These are phyloP conservation scores for Parnassius glacialis DNA, from an alignment of 2,888 invertebrate genomes.

Conservation along the genomic window DNA sequence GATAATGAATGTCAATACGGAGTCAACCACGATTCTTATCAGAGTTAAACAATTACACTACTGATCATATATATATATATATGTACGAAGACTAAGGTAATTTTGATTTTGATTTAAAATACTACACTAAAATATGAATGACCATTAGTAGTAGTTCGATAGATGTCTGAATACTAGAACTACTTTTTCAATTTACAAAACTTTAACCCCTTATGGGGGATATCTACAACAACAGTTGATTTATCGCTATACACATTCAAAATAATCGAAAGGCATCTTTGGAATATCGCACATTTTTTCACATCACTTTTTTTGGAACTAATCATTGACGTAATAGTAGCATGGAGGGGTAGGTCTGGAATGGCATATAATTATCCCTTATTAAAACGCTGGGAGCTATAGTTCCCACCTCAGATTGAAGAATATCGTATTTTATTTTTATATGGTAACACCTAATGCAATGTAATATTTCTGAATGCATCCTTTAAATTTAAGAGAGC, in stretches of 20 bases:
- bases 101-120: too few species aligned
- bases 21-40: too few species aligned
- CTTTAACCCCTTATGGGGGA: conserved; percentile 3
- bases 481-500: too few species aligned
- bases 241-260: background rate
- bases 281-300: background rate
- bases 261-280: conserved; percentile 13
- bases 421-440: too few species aligned
- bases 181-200: conserved; percentile 10
- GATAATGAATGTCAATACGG: too few species aligned
- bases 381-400: too few species aligned
- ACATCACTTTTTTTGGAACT: conserved; percentile 1
- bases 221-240: conserved; percentile 7
- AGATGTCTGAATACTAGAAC: conserved; percentile 1
- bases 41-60: too few species aligned
- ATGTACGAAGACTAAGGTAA: too few species aligned
- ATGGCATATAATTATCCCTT: conserved; percentile 4
- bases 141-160: conserved; percentile 3
- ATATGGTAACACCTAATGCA: too few species aligned
- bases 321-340: conserved; percentile 18
- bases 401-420: too few species aligned
- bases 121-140: conserved; percentile 9
- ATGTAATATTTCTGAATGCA: too few species aligned
- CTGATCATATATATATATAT: too few species aligned
- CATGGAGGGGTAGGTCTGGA: conserved; percentile 21